Conservation (phyloP, 1,140 invertebrate species). For the Aphelinus certus region DNA sequence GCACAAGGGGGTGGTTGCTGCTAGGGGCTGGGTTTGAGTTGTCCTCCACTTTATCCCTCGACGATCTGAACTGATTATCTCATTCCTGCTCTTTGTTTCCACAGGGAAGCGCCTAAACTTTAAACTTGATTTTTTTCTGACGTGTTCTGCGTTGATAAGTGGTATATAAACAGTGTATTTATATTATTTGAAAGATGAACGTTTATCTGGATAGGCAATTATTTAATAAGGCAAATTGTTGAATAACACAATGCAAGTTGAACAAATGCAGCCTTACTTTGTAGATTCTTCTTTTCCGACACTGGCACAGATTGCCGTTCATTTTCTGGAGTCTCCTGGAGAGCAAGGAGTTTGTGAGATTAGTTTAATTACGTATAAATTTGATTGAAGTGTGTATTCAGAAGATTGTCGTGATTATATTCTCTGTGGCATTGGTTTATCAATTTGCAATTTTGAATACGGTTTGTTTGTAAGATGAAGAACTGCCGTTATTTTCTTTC, state of each 20-base stretch:
- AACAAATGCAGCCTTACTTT: constrained; percentile 52
- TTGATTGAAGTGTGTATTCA: constrained; percentile 39
- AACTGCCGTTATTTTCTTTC: constrained; percentile 5
- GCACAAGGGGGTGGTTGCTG: constrained; percentile 88
- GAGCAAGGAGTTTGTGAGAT: constrained; percentile 42
- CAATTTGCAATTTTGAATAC: constrained; percentile 3
- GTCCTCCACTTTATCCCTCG: constrained; percentile 59
- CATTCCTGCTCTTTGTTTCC: constrained; percentile 58
- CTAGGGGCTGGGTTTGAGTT: constrained; percentile 72
- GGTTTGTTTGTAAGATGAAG: background rate
- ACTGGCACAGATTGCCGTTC: background rate
- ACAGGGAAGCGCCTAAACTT: constrained; percentile 52
- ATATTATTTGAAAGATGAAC: constrained; percentile 54
- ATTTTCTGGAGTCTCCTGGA: constrained; percentile 25
- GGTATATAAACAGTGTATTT: constrained; percentile 54
- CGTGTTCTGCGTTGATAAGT: constrained; percentile 50
- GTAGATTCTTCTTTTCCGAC: constrained; percentile 36
- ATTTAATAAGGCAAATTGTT: constrained; percentile 48
- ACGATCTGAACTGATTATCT: constrained; percentile 59
- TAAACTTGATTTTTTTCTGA: constrained; percentile 55
- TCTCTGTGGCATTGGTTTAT: constrained; percentile 12
- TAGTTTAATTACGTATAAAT: constrained; percentile 39
- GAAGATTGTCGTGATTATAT: constrained; percentile 19
- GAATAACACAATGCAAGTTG: constrained; percentile 43
- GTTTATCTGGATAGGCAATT: constrained; percentile 45